A percentile compares a stretch with the other conserved stretches of the same genome.
Evolutionary conservation across 2,797 vertebrate species (phyloP).

Genomic region (Gadopsis bispinosus): DNA sequence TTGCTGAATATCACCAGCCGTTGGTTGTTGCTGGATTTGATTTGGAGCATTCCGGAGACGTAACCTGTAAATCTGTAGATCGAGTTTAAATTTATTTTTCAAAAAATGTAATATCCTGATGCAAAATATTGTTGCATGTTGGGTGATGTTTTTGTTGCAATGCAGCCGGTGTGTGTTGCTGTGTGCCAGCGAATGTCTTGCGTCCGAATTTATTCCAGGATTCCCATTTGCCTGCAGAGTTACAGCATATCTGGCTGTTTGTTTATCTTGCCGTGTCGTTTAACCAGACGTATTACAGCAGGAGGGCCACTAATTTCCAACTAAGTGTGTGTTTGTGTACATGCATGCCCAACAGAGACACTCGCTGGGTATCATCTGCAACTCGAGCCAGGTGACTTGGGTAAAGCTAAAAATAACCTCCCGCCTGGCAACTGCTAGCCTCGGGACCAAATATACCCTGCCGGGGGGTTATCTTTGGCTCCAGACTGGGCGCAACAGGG

Average conservation of each 20-base stretch:
- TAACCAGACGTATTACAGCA: constrained; percentile 48
- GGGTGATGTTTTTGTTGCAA: constrained; percentile 12
- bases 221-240: constrained; percentile 50
- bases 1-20: neutral
- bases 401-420: constrained; percentile 83
- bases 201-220: constrained; percentile 22
- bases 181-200: constrained; percentile 24
- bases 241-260: constrained; percentile 53
- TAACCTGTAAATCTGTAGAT: neutral
- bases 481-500: constrained; percentile 66
- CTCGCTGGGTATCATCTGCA: constrained; percentile 70
- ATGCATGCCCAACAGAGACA: constrained; percentile 40
- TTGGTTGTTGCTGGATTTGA: neutral
- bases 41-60: neutral
- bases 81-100: neutral
- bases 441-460: constrained; percentile 73
- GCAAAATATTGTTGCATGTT: constrained; percentile 34
- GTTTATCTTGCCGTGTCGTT: constrained; percentile 60
- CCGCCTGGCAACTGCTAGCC: constrained; percentile 81
- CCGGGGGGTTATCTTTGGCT: constrained; percentile 76
- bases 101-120: neutral
- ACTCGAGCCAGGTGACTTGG: constrained; percentile 82
- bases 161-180: constrained; percentile 9
- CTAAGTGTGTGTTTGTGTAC: constrained; percentile 45
- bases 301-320: constrained; percentile 62